Evolutionary conservation across 64 coral and sea anemone species (phyloP), one percentile per base, ranked within the genome.

Genomic region (Stylophora pistillata): DNA sequence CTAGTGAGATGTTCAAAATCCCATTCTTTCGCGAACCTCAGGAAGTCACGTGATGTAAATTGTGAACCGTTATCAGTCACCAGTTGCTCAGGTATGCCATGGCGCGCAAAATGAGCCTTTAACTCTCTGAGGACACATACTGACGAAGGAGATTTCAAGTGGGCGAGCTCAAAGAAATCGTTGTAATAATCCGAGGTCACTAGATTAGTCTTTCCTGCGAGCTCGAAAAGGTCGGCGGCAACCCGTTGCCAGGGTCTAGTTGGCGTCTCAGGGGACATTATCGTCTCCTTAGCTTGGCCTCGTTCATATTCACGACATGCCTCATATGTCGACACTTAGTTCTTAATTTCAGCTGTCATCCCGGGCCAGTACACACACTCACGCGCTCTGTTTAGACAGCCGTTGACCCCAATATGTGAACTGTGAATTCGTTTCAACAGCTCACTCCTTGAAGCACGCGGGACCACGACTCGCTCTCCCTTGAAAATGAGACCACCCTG

Each of bases 151-250:
- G 25, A 41, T 5, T 23, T 66, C 41, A 85, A 33, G 13, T 65
- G 23, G 17, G 66, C 62, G 2, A 85, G 20, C 62, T 85, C 61
- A 58, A 77, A n/a, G n/a, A n/a, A n/a, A n/a, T n/a, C n/a, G n/a
- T n/a, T n/a, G n/a, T n/a, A n/a, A n/a, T n/a, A n/a, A n/a, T n/a
- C n/a, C n/a, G n/a, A n/a, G n/a, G n/a, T n/a, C n/a, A n/a, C n/a
- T n/a, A n/a, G n/a, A n/a, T 37, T 23, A 77, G 74, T 76, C 32
- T 87, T 92, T 76, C 62, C 83, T 79, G 57, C 58, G 56, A 88
- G 29, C 52, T 71, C 41, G 53, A 85, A 94, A n/a, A 89, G 70
- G 65, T 94, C 78, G 66, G 85, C 81, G 52, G 73, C 91, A 53
- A 93, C 86, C 88, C 73, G 30, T 79, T 58, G 25, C 91, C 85